Evolutionary conservation across 2,797 vertebrate species (phyloP), one percentile per base, ranked within the genome.

Genomic region (Rhinophrynus dorsalis): DNA sequence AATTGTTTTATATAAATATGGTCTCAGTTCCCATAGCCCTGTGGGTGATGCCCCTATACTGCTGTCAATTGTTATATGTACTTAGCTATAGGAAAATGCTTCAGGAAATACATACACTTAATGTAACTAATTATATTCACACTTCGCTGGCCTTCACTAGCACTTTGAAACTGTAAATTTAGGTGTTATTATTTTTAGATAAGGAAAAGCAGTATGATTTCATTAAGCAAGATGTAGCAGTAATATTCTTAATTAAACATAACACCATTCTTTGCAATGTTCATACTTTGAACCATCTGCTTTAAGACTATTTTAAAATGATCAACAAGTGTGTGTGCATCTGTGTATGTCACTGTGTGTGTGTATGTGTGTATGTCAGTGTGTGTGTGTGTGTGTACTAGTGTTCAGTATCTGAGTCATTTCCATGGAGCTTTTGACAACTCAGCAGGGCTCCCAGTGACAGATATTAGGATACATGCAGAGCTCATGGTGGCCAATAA

Each of bases 321-420:
- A n/a, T 56, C 64, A 3, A 63, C 56, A 44, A 44, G 57, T 60
- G 37, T 47, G 26, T 29, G 1, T 59, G 44, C 38, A 23, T 30
- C 26, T 27, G 1, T 38, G 11, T 73, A 71, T 65, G 9, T 70
- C 58, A n/a, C 54, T 51, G 21, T n/a, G 35, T 21, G n/a, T 29
- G 45, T 27, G 60, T 63, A 40, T 30, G 47, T 45, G 29, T 32
- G 2, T 20, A n/a, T n/a, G n/a, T n/a, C n/a, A n/a, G n/a, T n/a
- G n/a, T n/a, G 44, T 38, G 24, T 30, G 44, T 38, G 24, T 30
- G 2, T 40, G 7, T 74, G 74, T 68, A 13, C n/a, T 72, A 1
- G 26, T 65, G 1, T 4, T 63, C 60, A 21, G 44, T 74, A 65
- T 51, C 67, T 74, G 27, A 74, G 29, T 68, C 71, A 61, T 75